These are phyloP conservation scores for Macrotis lagotis DNA, from an alignment of 2,113 vertebrate species.

Conservation along the genomic window DNA sequence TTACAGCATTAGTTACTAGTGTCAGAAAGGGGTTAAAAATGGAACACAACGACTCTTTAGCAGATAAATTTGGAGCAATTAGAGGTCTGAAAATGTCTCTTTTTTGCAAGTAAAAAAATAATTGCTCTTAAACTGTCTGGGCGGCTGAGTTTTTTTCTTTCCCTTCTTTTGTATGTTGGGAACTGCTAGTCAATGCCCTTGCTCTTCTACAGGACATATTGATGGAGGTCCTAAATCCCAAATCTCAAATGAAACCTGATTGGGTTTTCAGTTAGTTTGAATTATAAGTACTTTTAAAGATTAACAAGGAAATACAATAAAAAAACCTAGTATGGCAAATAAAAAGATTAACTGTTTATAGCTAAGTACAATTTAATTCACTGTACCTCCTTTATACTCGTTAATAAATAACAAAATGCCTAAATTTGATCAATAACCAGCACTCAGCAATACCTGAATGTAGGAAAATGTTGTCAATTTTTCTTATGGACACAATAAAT, in stretches of 20 bases:
- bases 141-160: slow-evolving; percentile 71
- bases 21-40: slow-evolving; percentile 83
- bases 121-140: slow-evolving; percentile 80
- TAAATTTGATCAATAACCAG: background rate
- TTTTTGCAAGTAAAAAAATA: slow-evolving; percentile 80
- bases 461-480: background rate
- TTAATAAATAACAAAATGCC: background rate
- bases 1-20: slow-evolving; percentile 77
- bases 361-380: slow-evolving; percentile 1
- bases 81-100: slow-evolving; percentile 79
- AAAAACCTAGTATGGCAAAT: background rate
- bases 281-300: slow-evolving; percentile 71
- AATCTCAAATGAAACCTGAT: slow-evolving; percentile 71
- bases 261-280: slow-evolving; percentile 77
- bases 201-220: slow-evolving; percentile 77
- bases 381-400: background rate
- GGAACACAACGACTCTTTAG: slow-evolving; percentile 79
- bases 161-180: slow-evolving; percentile 65
- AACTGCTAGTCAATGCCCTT: slow-evolving; percentile 77
- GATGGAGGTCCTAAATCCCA: slow-evolving; percentile 79
- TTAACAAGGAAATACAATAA: slow-evolving; percentile 58
- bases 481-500: background rate
- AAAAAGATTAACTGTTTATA: slow-evolving; percentile 33
- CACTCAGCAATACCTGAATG: background rate
- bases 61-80: slow-evolving; percentile 83